Base-by-base conservation (phyloP, 2,113 vertebrate species). In the Electrona antarctica region DNA sequence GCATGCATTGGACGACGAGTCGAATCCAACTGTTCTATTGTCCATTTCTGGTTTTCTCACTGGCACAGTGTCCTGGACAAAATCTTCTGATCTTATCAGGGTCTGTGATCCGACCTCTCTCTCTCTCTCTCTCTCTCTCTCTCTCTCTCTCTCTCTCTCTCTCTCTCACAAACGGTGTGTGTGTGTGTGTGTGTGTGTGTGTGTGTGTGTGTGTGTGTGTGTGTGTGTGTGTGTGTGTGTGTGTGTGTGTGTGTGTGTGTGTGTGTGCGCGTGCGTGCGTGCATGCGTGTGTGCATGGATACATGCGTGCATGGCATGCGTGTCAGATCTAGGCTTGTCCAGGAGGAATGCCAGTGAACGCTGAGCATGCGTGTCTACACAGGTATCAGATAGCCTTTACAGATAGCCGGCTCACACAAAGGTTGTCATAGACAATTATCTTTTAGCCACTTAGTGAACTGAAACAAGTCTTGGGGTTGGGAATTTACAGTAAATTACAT, bases 291-390 rank as follows among this genome's bases (percentile, higher is more conserved):
- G 9, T 47, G 29, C 48, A 4, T 7, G 6, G 2, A 55, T 7
- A 63, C 7, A 45, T 9, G 65, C 14, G 8, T 68, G 11, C 28
- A 41, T 14, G 15, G 12, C 15, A 70, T 52, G 63, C 56, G 55
- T 21, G 21, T 68, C 88, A 74, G 12, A 87, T 86, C 87, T 60
- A 65, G 73, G 88, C 90, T 87, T 12, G 90, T 79, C 70, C 68
- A 2, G 8, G 66, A 77, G 67, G 83, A 88, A 91, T 89, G 85
- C 2, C 66, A 63, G 14, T 21, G 79, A 21, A 21, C 63, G 82
- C 3, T 0, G 28, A 51, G 58, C 10, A 1, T 57, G 50, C 83
- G 71, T 59, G 86, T 68, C 74, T 66, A 67, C 11, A 8, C 86
- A 83, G 68, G 82, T 48, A 51, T 71, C 50, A 66, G 70, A 57